Evolutionary conservation across 1,140 invertebrate species (phyloP).

Genomic region (Coenobita brevimanus): DNA sequence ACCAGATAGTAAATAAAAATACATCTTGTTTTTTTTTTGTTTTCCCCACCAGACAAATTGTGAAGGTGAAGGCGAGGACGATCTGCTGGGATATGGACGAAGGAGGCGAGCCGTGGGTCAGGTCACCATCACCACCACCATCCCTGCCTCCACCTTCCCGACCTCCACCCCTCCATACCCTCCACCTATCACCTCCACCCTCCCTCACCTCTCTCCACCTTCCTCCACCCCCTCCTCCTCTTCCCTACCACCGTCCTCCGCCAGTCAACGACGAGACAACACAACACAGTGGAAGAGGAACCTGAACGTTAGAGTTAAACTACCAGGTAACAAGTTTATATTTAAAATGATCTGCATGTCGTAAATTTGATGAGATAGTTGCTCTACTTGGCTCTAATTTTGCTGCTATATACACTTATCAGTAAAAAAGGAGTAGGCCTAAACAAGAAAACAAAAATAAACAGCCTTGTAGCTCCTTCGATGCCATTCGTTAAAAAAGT

Average conservation of each 20-base stretch:
- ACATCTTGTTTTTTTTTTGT: background rate
- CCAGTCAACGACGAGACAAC: conserved; percentile 26
- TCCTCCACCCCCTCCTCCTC: background rate
- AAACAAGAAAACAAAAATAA: too few relatives aligned
- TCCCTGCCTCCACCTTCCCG: background rate
- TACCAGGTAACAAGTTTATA: conserved; percentile 69
- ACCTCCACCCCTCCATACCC: background rate
- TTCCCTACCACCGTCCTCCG: conserved; percentile 17
- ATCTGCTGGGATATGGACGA: conserved; percentile 31
- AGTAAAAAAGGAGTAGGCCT: too few relatives aligned
- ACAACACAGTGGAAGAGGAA: conserved; percentile 69
- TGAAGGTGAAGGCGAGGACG: conserved; percentile 31
- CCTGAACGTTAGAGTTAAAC: conserved; percentile 66
- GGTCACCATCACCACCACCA: conserved; percentile 26
- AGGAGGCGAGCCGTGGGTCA: conserved; percentile 2
- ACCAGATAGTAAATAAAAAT: too few relatives aligned
- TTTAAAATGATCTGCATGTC: too few relatives aligned
- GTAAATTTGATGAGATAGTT: too few relatives aligned
- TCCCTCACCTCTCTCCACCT: background rate
- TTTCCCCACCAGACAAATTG: conserved; percentile 27
- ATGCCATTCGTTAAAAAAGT: too few relatives aligned
- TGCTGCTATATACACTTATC: too few relatives aligned
- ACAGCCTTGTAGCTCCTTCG: too few relatives aligned
- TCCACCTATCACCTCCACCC: background rate
- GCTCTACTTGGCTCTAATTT: too few relatives aligned